Evolutionary conservation across 2,113 vertebrate genomes (phyloP).

Genomic region (Semnornis frantzii): DNA sequence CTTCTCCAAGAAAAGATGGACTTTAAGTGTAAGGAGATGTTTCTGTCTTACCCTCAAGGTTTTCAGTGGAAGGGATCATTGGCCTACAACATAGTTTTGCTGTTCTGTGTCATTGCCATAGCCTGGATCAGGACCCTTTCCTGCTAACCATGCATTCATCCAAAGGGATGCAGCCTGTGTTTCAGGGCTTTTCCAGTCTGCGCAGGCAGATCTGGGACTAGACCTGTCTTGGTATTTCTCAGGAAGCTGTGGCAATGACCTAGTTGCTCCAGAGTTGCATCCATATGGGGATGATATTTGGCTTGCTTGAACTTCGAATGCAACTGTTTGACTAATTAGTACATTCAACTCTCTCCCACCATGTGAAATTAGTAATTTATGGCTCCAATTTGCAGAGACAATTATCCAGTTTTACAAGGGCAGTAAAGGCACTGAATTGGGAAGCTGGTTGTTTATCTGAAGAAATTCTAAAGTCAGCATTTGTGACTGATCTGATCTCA

Average conservation of each 20-base stretch:
- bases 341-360: neutral
- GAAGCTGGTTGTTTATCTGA: neutral
- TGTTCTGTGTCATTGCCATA: neutral
- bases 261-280: neutral
- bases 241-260: neutral
- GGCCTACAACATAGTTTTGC: neutral
- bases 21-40: constrained; percentile 64
- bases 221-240: neutral
- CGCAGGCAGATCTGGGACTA: neutral
- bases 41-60: neutral
- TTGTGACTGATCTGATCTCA: neutral
- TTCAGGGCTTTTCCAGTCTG: neutral
- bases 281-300: neutral
- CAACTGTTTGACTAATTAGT: neutral
- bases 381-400: neutral
- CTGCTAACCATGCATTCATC: neutral
- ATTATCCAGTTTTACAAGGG: neutral
- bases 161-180: neutral
- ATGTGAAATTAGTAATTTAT: neutral
- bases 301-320: neutral
- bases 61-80: neutral
- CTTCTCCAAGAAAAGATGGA: constrained; percentile 35
- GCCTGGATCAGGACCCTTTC: neutral
- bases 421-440: neutral
- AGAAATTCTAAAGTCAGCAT: neutral